phyloP scores from a whole-genome alignment of 1,140 invertebrate genomes.

The Heliconius congener region DNA sequence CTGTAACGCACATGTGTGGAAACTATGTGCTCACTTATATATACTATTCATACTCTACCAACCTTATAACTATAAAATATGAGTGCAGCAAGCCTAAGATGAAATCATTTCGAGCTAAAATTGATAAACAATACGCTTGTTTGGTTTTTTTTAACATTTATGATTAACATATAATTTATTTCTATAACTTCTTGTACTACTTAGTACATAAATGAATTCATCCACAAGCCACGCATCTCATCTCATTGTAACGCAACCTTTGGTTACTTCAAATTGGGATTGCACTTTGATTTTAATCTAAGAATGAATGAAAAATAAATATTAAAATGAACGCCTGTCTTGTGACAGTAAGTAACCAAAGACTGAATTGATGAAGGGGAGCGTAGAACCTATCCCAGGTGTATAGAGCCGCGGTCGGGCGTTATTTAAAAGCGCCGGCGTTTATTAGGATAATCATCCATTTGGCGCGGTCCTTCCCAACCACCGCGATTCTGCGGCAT shows the following conservation, averaged over 20 bases:
- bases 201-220: slow-evolving; percentile 2
- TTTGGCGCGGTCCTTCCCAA: slow-evolving; percentile 73
- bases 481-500: slow-evolving; percentile 70
- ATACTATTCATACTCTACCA: slow-evolving; percentile 6
- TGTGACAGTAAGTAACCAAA: slow-evolving; percentile 18
- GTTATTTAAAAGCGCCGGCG: slow-evolving; percentile 72
- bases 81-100: not conserved
- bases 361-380: not conserved
- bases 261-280: slow-evolving; percentile 22
- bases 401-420: not conserved
- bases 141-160: not conserved
- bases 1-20: not conserved
- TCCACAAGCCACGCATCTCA: slow-evolving; percentile 4
- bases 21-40: slow-evolving; percentile 7
- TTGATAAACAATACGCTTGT: not conserved
- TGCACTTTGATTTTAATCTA: not conserved
- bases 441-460: slow-evolving; percentile 79
- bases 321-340: not conserved
- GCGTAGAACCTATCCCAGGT: not conserved
- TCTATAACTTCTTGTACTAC: not conserved
- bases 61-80: not conserved
- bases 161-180: not conserved
- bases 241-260: slow-evolving; percentile 9
- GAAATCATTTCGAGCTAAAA: not conserved
- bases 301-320: not conserved